Evolutionary conservation across 2,113 vertebrate species (phyloP), one percentile per base, ranked within the genome.

Genomic region (Gobiocypris rarus): DNA sequence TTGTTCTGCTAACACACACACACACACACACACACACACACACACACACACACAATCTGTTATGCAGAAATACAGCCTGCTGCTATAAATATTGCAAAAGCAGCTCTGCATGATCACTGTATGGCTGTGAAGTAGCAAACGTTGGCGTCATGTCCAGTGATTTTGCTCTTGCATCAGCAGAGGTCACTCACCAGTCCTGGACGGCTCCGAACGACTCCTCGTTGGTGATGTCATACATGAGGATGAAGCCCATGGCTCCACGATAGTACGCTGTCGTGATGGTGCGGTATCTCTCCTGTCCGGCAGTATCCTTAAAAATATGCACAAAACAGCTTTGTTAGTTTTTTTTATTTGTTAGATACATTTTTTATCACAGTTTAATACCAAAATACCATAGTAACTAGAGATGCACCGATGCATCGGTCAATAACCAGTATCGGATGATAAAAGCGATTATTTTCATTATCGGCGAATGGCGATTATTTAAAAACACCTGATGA

Each of bases 101-200:
- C 5, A 0, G 17, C 63, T 34, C 65, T 41, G 67, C 34, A 38
- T 41, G 67, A 10, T n/a, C n/a, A n/a, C 19, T 22, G 65, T 65
- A 31, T 31, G 14, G 13, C 59, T 0, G 59, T 63, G 59, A 26
- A n/a, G 9, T 43, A 43, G 41, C 50, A 19, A 52, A 19, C 2
- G 15, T 6, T 19, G 50, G 50, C 17, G 7, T 9, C 15, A 34
- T 0, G 15, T 67, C 31, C 15, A 10, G 31, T 4, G 65, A 22
- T 17, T 0, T 67, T 34, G 17, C 63, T 38, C 17, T 10, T 5
- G 3, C 22, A 6, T 17, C 50, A 15, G 48, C 48, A 54, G 50
- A 54, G 50, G 24, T 52, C 59, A 76, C 85, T 85, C 76, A 89
- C 87, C 87, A 89, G 84, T 89, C 88, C 84, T 89, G 88, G 24